These are phyloP conservation scores for Erythrolamprus reginae DNA, from an alignment of 2,113 vertebrate species.

Conservation along the genomic window DNA sequence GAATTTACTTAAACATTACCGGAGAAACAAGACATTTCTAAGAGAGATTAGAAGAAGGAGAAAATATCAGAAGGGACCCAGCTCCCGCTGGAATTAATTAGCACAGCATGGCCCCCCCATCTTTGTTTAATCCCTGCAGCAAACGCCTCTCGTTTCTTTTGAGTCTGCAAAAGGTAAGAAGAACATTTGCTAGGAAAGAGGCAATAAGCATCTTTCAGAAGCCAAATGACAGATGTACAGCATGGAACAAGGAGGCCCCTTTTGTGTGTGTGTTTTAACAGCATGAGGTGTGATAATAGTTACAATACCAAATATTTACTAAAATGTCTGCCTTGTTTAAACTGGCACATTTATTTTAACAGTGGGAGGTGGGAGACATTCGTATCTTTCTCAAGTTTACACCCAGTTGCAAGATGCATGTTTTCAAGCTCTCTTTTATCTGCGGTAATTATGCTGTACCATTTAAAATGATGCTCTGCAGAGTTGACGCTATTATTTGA, in stretches of 20 bases:
- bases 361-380: background rate
- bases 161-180: background rate
- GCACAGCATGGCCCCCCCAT: background rate
- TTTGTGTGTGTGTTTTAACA: background rate
- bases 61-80: background rate
- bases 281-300: background rate
- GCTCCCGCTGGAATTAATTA: background rate
- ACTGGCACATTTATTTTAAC: background rate
- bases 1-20: slow-evolving; percentile 10
- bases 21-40: background rate
- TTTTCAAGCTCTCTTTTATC: background rate
- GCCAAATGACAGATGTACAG: background rate
- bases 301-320: slow-evolving; percentile 1
- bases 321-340: background rate
- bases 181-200: background rate
- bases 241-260: background rate
- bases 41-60: background rate
- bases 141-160: accelerated
- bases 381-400: background rate
- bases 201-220: background rate
- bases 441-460: background rate
- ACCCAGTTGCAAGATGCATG: background rate
- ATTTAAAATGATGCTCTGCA: background rate
- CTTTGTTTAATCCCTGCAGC: background rate
- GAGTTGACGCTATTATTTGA: background rate